A percentile compares a stretch with the other conserved stretches of the same genome.
Evolutionary conservation across 2,113 vertebrate species (phyloP).

Genomic region (pig (Sus scrofa)): T2T-Sscrofa CM000814.6:93394501-93395000

Average conservation of each 20-base stretch:
- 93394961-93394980: background rate
- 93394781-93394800: no score
- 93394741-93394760: background rate
- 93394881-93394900: background rate
- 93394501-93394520: background rate
- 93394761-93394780: no score
- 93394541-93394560: background rate
- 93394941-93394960: background rate
- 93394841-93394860: background rate
- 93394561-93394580: background rate
- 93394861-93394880: background rate
- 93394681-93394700: background rate
- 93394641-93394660: background rate
- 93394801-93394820: no score
- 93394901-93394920: background rate
- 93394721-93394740: background rate
- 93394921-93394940: background rate
- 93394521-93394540: background rate
- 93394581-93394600: background rate
- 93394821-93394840: background rate
- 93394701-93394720: background rate
- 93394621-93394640: background rate
- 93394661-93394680: constrained; percentile 29
- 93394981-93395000: constrained; percentile 24
- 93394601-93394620: background rate